Conservation (phyloP, 2,797 vertebrate genomes). For the Myripristis murdjan region DNA sequence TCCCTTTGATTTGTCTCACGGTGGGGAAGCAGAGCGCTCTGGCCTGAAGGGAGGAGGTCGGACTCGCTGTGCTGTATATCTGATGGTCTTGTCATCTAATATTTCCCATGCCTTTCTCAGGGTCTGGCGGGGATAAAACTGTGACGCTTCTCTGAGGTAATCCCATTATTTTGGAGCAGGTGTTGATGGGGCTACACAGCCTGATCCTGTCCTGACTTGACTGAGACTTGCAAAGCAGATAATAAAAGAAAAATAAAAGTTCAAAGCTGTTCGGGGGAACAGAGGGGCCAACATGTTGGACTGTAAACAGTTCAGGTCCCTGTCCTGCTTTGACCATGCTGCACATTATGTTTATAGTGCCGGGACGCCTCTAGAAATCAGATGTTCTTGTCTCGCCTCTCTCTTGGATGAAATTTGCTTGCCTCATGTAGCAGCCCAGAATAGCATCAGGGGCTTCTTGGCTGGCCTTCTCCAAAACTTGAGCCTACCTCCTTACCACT, state of each 20-base stretch:
- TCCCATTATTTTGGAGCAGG: too few relatives aligned
- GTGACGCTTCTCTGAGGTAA: too few relatives aligned
- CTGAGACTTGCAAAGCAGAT: background rate
- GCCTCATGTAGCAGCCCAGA: constrained; percentile 87
- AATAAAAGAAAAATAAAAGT: background rate
- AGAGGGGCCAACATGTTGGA: background rate
- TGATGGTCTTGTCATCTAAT: too few relatives aligned
- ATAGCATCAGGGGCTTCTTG: constrained; percentile 87
- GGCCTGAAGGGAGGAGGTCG: too few relatives aligned
- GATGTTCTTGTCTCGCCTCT: constrained; percentile 49
- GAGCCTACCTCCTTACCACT: constrained; percentile 80
- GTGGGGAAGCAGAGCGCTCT: too few relatives aligned
- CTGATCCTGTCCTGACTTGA: background rate
- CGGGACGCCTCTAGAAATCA: constrained; percentile 34
- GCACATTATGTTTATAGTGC: constrained; percentile 42
- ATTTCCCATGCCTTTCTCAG: too few relatives aligned
- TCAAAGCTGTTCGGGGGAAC: background rate
- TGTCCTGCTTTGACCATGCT: constrained; percentile 13
- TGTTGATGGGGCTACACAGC: too few relatives aligned
- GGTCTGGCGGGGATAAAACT: too few relatives aligned
- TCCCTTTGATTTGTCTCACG: too few relatives aligned
- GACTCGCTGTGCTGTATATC: too few relatives aligned
- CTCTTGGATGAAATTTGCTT: constrained; percentile 76
- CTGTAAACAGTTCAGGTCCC: background rate
- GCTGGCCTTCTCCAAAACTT: constrained; percentile 79